Evolutionary conservation across 1,140 invertebrate species (phyloP).

Genomic region (Ostrea edulis): DNA sequence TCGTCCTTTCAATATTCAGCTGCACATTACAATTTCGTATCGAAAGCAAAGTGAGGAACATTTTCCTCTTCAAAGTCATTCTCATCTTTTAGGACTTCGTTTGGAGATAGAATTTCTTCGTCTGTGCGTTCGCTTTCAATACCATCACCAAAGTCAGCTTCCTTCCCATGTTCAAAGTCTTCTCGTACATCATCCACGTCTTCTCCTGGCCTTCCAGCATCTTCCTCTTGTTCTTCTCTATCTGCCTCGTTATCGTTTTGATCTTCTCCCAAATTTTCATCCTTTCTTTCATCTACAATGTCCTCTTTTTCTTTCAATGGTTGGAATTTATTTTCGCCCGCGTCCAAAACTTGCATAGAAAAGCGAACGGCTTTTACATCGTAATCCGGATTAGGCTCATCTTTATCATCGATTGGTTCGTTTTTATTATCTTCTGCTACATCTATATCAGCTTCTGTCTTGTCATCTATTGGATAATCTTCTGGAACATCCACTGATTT

Average conservation of each 20-base stretch:
- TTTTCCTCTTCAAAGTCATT: background rate
- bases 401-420: conserved; percentile 20
- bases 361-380: conserved; percentile 57
- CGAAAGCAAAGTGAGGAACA: background rate
- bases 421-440: background rate
- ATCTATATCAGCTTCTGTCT: background rate
- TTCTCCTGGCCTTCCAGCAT: background rate
- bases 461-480: conserved; percentile 11
- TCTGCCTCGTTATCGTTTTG: background rate
- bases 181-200: background rate
- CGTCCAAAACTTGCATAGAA: conserved; percentile 52
- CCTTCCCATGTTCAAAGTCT: conserved; percentile 13
- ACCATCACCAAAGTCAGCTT: conserved; percentile 33
- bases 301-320: conserved; percentile 49
- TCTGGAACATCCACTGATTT: background rate
- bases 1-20: background rate
- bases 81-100: background rate
- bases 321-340: conserved; percentile 57
- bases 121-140: conserved; percentile 30
- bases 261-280: background rate
- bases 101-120: conserved; percentile 47
- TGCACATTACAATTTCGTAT: conserved; percentile 1
- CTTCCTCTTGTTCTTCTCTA: conserved; percentile 32
- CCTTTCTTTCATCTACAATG: background rate
- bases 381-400: conserved; percentile 61